Evolutionary conservation across 2,888 invertebrate genomes (phyloP), one percentile per base, ranked within the genome.

Genomic region (Gerris lacustris): DNA sequence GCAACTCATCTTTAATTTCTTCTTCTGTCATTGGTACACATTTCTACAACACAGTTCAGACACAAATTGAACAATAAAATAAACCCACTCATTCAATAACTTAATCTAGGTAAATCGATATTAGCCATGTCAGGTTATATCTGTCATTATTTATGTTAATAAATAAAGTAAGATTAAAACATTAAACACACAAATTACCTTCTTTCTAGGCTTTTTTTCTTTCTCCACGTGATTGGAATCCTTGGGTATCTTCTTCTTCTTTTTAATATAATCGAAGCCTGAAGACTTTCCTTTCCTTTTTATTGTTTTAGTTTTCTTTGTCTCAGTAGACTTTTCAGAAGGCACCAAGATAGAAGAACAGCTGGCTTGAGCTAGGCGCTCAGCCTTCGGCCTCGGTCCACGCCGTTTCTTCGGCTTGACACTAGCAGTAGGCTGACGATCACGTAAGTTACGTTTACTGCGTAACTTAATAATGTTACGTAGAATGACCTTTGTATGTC

Each of bases 221-320:
- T 75, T 74, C 47, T 73, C 71, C 64, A 84, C 83, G 74, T 87
- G 87, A 78, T 86, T 86, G 76, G 83, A 82, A 1, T 83, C 81
- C 66, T 55, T 55, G 15, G 86, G 85, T 66, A 86, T 85, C 78
- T 91, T 91, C 80, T 94, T 94, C 82, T 92, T 93, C 78, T 94
- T 94, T 55, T 92, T 83, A 73, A 94, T 91, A 75, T 94, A 94
- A 82, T 94, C 94, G 80, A 94, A 94, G 6, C 91, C 91, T 15
- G 90, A 91, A 9, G 90, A 90, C 71, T 80, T 79, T 78, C 90
- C 87, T 82, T 90, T 91, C 75, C 90, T 82, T 76, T 90, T 81
- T 67, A 77, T 72, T 17, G 73, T 74, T 71, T 74, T 74, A 63
- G 71, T 69, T 66, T 75, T 75, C 31, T 67, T 73, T 18, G 69